Evolutionary conservation across 2,888 invertebrate genomes (phyloP).

Genomic region (Liposcelis brunnea): DNA sequence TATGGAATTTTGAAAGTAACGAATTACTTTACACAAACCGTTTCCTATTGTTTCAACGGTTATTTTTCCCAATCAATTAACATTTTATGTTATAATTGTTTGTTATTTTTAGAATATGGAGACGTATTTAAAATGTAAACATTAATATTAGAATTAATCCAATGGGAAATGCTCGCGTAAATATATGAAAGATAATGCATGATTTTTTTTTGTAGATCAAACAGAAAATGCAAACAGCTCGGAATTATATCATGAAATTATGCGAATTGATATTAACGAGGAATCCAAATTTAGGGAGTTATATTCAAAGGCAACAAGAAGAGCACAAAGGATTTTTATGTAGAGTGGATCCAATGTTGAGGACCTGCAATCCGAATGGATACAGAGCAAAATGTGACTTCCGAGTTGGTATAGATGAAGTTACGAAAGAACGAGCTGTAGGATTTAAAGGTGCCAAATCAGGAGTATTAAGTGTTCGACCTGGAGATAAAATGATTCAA

Average conservation of each 20-base stretch:
- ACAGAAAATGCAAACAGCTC: not conserved
- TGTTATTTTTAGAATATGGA: no score
- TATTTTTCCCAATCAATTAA: no score
- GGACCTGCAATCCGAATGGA: not conserved
- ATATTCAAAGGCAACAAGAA: not conserved
- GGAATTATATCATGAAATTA: not conserved
- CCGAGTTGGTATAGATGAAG: constrained; percentile 1
- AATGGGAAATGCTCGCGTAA: no score
- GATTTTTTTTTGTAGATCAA: not conserved
- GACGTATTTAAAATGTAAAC: no score
- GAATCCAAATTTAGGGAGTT: not conserved
- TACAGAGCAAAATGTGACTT: constrained; percentile 3
- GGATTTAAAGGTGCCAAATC: constrained; percentile 1
- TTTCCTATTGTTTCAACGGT: no score
- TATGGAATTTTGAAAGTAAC: no score
- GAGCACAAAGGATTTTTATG: not conserved
- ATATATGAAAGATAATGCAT: constrained; percentile 17
- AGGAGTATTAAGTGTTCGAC: constrained; percentile 1
- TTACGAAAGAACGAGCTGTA: not conserved
- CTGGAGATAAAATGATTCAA: constrained; percentile 5
- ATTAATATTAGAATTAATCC: no score
- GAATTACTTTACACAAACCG: no score
- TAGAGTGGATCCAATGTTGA: not conserved
- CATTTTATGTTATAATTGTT: no score
- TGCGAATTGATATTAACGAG: constrained; percentile 1